Conservation (phyloP, 2,797 vertebrate genomes). For the Brachyalestes nurse region DNA sequence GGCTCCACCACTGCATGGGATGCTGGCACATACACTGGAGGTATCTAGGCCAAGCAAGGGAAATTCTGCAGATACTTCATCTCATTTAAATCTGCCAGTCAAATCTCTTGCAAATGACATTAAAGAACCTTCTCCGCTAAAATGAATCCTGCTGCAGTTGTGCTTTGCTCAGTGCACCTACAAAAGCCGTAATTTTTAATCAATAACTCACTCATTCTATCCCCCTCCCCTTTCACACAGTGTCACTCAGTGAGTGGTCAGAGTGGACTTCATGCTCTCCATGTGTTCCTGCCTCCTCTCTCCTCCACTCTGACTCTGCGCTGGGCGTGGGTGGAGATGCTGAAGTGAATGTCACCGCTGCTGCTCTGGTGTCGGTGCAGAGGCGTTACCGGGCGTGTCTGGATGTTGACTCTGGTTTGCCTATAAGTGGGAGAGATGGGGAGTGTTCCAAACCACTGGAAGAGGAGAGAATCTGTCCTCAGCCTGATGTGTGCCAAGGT, state of each 20-base stretch:
- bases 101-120: not conserved
- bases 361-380: conserved; percentile 76
- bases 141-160: too few relatives aligned
- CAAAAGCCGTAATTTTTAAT: not conserved
- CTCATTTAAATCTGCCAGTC: not conserved
- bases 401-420: conserved; percentile 81
- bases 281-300: conserved; percentile 69
- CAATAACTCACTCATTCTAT: not conserved
- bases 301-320: conserved; percentile 43
- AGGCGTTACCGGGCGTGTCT: conserved; percentile 84
- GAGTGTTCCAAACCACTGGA: conserved; percentile 73
- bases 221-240: conserved; percentile 55
- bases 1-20: too few relatives aligned
- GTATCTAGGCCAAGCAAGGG: not conserved
- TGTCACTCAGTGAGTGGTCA: conserved; percentile 87
- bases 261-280: conserved; percentile 87
- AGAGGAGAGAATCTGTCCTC: conserved; percentile 80
- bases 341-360: not conserved
- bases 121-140: not conserved
- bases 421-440: conserved; percentile 55
- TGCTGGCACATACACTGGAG: not conserved
- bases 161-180: not conserved
- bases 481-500: conserved; percentile 80
- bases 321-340: not conserved
- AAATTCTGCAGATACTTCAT: not conserved